Percentiles rank a stretch among this genome's conserved stretches.
phyloP scores from a whole-genome alignment of 1,140 invertebrate genomes.

The Hylaeus anthracinus region DNA sequence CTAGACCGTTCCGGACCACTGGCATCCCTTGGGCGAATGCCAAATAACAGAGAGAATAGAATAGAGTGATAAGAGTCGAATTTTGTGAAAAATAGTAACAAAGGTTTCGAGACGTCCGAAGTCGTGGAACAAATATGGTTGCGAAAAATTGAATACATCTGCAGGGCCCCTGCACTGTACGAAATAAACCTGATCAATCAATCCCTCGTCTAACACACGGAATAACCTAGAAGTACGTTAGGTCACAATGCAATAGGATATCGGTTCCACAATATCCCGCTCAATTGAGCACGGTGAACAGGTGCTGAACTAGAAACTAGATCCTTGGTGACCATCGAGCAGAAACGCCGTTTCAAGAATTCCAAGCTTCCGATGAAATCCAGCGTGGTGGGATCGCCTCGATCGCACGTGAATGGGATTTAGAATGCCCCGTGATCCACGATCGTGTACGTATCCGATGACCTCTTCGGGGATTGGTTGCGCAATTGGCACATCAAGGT shows the following conservation, averaged over 20 bases:
- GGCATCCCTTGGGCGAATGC: no score
- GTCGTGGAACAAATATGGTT: no score
- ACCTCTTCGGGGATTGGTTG: slow-evolving; percentile 60
- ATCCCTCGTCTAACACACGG: no score
- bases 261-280: slow-evolving; percentile 21
- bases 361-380: slow-evolving; percentile 15
- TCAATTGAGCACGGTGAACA: slow-evolving; percentile 32
- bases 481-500: slow-evolving; percentile 67
- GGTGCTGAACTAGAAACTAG: slow-evolving; percentile 43
- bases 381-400: slow-evolving; percentile 4
- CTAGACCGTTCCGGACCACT: no score
- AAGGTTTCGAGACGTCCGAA: no score
- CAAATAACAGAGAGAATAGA: no score
- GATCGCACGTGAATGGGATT: slow-evolving; percentile 51
- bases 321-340: slow-evolving; percentile 8
- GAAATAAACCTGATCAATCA: no score
- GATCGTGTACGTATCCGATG: slow-evolving; percentile 44
- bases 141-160: no score
- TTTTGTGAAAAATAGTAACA: no score
- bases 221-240: not conserved
- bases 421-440: slow-evolving; percentile 32
- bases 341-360: slow-evolving; percentile 15
- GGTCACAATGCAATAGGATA: slow-evolving; percentile 1
- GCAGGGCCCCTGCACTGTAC: no score
- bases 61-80: no score